phyloP scores from a whole-genome alignment of 2,113 vertebrate species.

The Fulmarus glacialis region DNA sequence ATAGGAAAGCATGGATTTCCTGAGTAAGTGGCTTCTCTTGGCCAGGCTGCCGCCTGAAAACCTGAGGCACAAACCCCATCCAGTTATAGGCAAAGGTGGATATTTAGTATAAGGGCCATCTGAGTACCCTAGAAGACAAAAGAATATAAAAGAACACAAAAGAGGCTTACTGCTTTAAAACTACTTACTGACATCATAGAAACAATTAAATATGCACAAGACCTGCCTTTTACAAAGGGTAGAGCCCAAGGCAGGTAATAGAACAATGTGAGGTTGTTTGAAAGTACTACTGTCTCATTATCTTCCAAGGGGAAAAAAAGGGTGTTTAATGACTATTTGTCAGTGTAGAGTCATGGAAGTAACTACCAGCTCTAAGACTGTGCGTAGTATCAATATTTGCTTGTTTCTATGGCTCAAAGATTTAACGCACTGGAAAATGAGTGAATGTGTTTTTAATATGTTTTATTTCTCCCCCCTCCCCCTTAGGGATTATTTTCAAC shows the following conservation, averaged over 20 bases:
- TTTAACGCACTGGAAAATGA: not conserved
- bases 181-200: not conserved
- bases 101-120: not conserved
- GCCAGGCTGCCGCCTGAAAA: not conserved
- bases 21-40: not conserved
- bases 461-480: not conserved
- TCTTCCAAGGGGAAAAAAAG: not conserved
- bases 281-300: not conserved
- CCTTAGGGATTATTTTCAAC: not conserved
- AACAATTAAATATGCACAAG: not conserved
- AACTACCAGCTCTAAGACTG: not conserved
- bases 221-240: fast-evolving
- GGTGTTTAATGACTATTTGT: not conserved
- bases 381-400: not conserved
- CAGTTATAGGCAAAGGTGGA: not conserved
- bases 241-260: not conserved
- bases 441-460: not conserved
- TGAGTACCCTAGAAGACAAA: not conserved
- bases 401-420: not conserved
- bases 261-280: not conserved
- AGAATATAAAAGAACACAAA: not conserved
- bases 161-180: not conserved
- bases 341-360: not conserved
- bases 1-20: not conserved
- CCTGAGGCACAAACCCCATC: not conserved